Conservation (phyloP, 2,113 vertebrate species). For the Paramisgurnus dabryanus region DNA sequence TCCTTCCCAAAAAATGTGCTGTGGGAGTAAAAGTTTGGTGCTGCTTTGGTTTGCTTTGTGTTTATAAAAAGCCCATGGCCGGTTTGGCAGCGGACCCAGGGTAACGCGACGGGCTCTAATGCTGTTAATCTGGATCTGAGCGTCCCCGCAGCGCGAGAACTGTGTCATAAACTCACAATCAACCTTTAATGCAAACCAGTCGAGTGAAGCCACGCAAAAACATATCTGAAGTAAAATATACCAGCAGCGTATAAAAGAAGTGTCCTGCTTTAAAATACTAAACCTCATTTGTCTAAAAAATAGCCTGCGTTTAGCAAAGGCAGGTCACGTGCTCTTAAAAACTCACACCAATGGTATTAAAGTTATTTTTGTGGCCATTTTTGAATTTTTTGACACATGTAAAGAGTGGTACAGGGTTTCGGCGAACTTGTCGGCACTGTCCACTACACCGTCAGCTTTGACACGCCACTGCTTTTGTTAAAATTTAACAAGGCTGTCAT, state of each 20-base stretch:
- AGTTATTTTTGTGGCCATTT: too few relatives aligned
- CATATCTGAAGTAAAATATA: neutral
- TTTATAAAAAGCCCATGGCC: constrained; percentile 6
- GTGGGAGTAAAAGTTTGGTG: neutral
- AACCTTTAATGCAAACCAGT: neutral
- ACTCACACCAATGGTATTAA: too few relatives aligned
- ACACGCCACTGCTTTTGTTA: neutral
- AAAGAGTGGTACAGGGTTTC: too few relatives aligned
- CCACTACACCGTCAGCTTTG: too few relatives aligned
- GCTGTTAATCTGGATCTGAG: constrained; percentile 37
- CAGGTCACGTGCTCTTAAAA: neutral
- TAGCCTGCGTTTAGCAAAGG: neutral
- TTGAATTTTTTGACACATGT: too few relatives aligned
- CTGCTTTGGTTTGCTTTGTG: neutral
- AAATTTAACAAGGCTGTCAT: neutral
- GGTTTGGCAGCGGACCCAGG: constrained; percentile 11
- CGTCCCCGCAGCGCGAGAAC: neutral
- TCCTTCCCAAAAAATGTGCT: too few relatives aligned
- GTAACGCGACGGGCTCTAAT: constrained; percentile 23
- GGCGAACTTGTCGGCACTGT: too few relatives aligned
- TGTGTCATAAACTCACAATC: constrained; percentile 1
- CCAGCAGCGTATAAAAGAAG: too few relatives aligned
- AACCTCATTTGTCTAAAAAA: neutral
- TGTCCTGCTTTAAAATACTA: neutral
- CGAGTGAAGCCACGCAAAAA: neutral